These are phyloP conservation scores for Araneus ventricosus DNA, from an alignment of 1,140 invertebrate genomes.

Conservation along the genomic window DNA sequence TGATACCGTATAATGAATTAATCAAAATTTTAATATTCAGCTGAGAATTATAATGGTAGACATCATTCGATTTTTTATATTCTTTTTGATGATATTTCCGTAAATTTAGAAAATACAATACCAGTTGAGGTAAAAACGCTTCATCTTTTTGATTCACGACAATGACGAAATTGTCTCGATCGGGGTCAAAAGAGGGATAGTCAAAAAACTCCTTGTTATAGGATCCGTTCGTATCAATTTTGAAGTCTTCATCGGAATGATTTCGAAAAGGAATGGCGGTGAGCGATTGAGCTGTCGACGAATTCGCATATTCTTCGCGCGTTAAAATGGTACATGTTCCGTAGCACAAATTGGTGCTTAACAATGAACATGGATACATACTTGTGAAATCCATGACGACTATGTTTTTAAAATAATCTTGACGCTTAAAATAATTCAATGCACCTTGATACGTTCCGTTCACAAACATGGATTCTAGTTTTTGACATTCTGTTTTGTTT, in stretches of 20 bases:
- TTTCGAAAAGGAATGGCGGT: constrained; percentile 1
- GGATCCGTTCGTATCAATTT: too few relatives aligned
- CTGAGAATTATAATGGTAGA: constrained; percentile 48
- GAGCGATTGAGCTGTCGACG: not conserved
- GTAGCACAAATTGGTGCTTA: constrained; percentile 16
- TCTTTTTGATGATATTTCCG: not conserved
- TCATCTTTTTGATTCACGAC: not conserved
- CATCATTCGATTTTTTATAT: constrained; percentile 14
- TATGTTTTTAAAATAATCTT: not conserved
- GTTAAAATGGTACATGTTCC: constrained; percentile 25
- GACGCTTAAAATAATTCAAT: not conserved
- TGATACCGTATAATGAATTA: constrained; percentile 51
- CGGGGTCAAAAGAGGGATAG: constrained; percentile 1
- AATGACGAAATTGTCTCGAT: constrained; percentile 6
- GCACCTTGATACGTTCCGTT: not conserved
- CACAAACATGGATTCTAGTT: not conserved
- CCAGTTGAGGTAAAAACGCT: not conserved
- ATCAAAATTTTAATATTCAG: constrained; percentile 51
- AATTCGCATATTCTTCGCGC: not conserved
- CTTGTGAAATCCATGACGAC: constrained; percentile 47
- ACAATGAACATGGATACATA: constrained; percentile 11
- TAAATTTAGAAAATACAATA: not conserved
- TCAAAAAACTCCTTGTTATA: too few relatives aligned
- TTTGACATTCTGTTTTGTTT: not conserved
- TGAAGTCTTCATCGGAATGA: not conserved